phyloP scores from a whole-genome alignment of 37 sponge, comb jelly and placozoan species.

The Dysidea cf. avara region DNA sequence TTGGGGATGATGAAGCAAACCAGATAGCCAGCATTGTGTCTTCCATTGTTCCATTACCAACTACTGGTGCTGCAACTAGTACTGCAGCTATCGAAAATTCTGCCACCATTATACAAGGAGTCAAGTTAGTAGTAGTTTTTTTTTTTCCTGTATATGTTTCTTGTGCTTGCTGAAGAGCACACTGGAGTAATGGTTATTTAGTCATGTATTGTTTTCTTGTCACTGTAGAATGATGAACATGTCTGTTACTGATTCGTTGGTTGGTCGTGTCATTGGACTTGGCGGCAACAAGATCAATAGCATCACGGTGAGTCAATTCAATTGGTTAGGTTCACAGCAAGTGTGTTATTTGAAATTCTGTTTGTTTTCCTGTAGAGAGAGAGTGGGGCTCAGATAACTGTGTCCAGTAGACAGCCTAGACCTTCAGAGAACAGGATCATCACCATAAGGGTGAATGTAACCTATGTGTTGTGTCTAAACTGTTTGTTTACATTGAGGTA shows the following conservation, averaged over 20 bases:
- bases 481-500: no score
- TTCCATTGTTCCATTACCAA: no score
- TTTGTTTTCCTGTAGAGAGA: conserved; percentile 23
- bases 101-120: no score
- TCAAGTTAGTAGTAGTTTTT: no score
- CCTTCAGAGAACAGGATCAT: conserved; percentile 77
- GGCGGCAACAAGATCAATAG: conserved; percentile 84
- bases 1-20: no score
- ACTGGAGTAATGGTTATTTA: conserved; percentile 1
- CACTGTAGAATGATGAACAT: conserved; percentile 52
- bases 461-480: no score
- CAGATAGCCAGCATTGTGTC: no score
- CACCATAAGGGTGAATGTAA: conserved; percentile 74
- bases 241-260: conserved; percentile 74
- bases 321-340: conserved; percentile 1
- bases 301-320: conserved; percentile 56
- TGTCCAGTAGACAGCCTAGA: conserved; percentile 71
- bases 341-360: neutral
- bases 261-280: conserved; percentile 88
- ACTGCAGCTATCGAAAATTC: no score
- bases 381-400: conserved; percentile 88
- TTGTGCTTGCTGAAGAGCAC: conserved; percentile 1
- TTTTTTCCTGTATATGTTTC: neutral
- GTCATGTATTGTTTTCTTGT: neutral
- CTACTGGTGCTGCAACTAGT: no score